Evolutionary conservation across 2,888 invertebrate genomes (phyloP).

Genomic region (Drosophila meridionalis): DNA sequence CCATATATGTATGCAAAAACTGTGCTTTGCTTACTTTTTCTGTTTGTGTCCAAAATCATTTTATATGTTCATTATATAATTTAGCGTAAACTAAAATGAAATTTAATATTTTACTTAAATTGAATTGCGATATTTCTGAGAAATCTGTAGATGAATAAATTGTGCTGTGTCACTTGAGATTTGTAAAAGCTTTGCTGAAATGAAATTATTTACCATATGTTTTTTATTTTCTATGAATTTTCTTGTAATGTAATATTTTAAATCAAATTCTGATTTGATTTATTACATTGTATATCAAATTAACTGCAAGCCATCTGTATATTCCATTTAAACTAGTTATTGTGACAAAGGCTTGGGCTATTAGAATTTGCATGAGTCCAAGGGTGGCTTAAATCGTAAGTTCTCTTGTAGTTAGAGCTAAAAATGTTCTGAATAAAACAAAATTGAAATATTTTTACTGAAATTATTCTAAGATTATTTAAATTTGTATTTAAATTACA

Average conservation of each 20-base stretch:
- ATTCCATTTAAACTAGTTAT: not conserved
- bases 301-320: not conserved
- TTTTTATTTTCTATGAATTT: not conserved
- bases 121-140: not conserved
- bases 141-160: conserved; percentile 3
- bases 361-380: too few relatives aligned
- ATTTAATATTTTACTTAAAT: not conserved
- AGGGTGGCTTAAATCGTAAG: too few relatives aligned
- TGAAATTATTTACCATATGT: not conserved
- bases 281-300: not conserved
- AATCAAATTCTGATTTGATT: not conserved
- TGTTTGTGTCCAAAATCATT: conserved; percentile 5
- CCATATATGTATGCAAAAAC: conserved; percentile 5
- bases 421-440: too few relatives aligned
- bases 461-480: too few relatives aligned
- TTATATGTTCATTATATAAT: not conserved
- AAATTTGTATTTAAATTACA: too few relatives aligned
- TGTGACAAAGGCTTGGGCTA: not conserved
- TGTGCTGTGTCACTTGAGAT: not conserved
- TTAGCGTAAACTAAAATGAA: not conserved
- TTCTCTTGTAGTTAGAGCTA: too few relatives aligned
- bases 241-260: not conserved
- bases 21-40: conserved; percentile 10
- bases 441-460: too few relatives aligned
- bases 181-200: not conserved